Evolutionary conservation across 1,140 invertebrate species (phyloP), one percentile per base, ranked within the genome.

Genomic region (Cotesia chilonis): DNA sequence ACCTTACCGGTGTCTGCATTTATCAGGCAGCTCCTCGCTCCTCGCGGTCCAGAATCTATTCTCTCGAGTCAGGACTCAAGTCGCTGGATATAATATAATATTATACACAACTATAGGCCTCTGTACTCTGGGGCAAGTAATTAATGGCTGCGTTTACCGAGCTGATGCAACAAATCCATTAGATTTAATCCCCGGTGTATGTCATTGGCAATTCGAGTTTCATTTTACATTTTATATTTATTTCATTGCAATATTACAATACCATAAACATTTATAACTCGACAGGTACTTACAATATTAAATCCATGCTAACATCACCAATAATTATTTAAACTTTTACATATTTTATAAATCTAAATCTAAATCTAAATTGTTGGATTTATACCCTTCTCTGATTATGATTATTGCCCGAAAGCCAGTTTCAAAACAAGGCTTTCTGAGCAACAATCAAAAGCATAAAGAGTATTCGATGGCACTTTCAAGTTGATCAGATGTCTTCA

Each of bases 391-490:
- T 77, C 81, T 86, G 85, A 82, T 87, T 84, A 87, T 87, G 86
- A 87, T 87, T 87, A 87, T 87, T 87, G 85, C 85, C 85, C 85
- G 86, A 87, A 87, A 87, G 86, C 84, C 86, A 83, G 55, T 87
- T 83, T 83, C 71, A 61, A 55, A 76, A 74, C 82, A 83, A 84
- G 85, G 85, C 83, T 85, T 87, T 87, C 85, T 86, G 86, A 87
- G 86, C 86, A 87, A 87, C 86, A 87, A 87, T 87, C 86, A 87
- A 87, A 87, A 87, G 81, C 86, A 86, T 84, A 82, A 86, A 87
- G 85, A 87, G 84, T 77, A 60, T 69, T 55, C 12, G 66, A 67
- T 72, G 70, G 5, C 3, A 47, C 41, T 47, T 47, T 47, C 10
- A 47, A 37, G 47, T 51, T 41, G 51, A 60, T 55, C 4, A 57